These are phyloP conservation scores for Protophormia terraenovae DNA, from an alignment of 2,888 invertebrate genomes.

Conservation along the genomic window DNA sequence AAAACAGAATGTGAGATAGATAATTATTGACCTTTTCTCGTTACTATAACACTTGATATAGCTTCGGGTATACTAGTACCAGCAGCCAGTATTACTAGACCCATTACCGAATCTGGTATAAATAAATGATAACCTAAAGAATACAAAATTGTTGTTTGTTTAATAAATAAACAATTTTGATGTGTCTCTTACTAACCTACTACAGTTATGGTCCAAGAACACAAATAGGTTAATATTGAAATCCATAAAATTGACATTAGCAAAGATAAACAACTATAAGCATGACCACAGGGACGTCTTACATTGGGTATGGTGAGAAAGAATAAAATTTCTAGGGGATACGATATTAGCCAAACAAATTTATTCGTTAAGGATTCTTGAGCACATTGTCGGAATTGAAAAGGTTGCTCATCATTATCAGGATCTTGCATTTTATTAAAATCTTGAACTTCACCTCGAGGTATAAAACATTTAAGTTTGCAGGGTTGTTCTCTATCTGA, in stretches of 20 bases:
- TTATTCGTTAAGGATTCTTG: slow-evolving; percentile 84
- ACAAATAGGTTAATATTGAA: slow-evolving; percentile 89
- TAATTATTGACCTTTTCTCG: slow-evolving; percentile 84
- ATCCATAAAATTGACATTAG: slow-evolving; percentile 87
- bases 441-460: slow-evolving; percentile 90
- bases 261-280: slow-evolving; percentile 87
- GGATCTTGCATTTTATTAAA: slow-evolving; percentile 77
- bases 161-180: background rate
- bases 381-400: slow-evolving; percentile 70
- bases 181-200: slow-evolving; percentile 85
- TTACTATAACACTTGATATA: slow-evolving; percentile 91
- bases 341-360: slow-evolving; percentile 84
- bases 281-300: slow-evolving; percentile 82
- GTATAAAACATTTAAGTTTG: slow-evolving; percentile 85
- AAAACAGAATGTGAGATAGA: too few species aligned
- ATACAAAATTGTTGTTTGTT: background rate
- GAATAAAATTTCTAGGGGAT: slow-evolving; percentile 88
- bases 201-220: slow-evolving; percentile 92
- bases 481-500: slow-evolving; percentile 32
- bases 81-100: slow-evolving; percentile 91
- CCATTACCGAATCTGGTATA: slow-evolving; percentile 93
- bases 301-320: slow-evolving; percentile 91
- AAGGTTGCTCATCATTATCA: slow-evolving; percentile 77
- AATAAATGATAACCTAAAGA: slow-evolving; percentile 87
- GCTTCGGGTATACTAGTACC: slow-evolving; percentile 94